Percentiles rank a stretch among this genome's conserved stretches.
phyloP scores from a whole-genome alignment of 2,113 vertebrate species.

The Grallaria varia region DNA sequence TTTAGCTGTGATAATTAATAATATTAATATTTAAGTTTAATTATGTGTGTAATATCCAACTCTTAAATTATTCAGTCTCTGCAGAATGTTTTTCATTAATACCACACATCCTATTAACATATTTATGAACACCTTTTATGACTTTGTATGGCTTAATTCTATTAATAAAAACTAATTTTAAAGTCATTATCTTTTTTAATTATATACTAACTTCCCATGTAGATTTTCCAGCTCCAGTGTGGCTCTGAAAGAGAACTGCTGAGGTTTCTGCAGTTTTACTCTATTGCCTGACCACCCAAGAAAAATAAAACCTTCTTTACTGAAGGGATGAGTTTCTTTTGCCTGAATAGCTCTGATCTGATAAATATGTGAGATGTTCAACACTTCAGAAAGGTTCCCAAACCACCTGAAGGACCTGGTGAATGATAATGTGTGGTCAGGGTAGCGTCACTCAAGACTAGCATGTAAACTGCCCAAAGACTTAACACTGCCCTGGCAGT shows the following conservation, averaged over 20 bases:
- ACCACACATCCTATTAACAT: constrained; percentile 59
- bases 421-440: background rate
- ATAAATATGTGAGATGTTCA: background rate
- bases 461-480: background rate
- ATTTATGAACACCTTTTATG: constrained; percentile 67
- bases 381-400: background rate
- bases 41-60: constrained; percentile 15
- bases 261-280: background rate
- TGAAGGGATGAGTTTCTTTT: background rate
- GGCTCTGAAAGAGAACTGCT: background rate
- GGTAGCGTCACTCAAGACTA: background rate
- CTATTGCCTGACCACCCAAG: background rate
- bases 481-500: background rate
- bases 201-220: constrained; percentile 48
- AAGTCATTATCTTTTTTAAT: constrained; percentile 70
- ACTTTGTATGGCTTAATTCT: constrained; percentile 67
- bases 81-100: constrained; percentile 65
- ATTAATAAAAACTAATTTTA: constrained; percentile 74
- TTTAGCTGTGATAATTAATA: constrained; percentile 47
- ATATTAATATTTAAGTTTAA: constrained; percentile 67
- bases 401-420: background rate
- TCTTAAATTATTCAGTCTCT: constrained; percentile 57
- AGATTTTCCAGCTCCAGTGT: background rate
- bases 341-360: background rate
- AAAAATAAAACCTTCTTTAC: background rate